phyloP scores from a whole-genome alignment of 2,797 vertebrate species.

The Characodon lateralis region DNA sequence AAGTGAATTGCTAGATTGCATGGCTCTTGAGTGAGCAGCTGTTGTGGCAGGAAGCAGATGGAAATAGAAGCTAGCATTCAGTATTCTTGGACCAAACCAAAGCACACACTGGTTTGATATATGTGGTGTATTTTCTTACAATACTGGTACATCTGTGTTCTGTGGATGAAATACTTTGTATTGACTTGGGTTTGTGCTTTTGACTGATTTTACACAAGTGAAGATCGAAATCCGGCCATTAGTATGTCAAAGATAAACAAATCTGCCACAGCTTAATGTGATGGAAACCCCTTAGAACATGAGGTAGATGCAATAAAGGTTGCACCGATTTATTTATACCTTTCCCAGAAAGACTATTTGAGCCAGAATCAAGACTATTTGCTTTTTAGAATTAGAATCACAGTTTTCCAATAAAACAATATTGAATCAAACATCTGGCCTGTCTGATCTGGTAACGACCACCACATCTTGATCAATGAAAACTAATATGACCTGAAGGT shows the following conservation, averaged over 20 bases:
- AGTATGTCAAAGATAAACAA: background rate
- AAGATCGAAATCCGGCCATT: conserved; percentile 3
- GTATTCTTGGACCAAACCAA: conserved; percentile 28
- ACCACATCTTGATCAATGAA: conserved; percentile 10
- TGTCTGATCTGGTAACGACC: background rate
- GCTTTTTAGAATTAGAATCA: background rate
- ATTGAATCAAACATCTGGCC: background rate
- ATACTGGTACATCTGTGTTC: conserved; percentile 1
- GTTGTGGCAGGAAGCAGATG: conserved; percentile 43
- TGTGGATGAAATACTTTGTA: background rate
- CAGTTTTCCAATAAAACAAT: background rate
- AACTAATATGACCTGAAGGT: conserved; percentile 51
- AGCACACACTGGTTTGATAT: conserved; percentile 18
- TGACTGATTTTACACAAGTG: background rate
- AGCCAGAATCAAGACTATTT: background rate
- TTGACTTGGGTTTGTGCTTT: conserved; percentile 2
- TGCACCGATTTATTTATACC: background rate
- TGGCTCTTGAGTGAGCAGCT: conserved; percentile 60
- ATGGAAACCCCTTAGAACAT: background rate
- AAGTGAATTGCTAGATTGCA: conserved; percentile 68
- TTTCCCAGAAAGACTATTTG: background rate
- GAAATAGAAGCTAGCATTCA: conserved; percentile 54
- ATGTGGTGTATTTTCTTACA: conserved; percentile 9
- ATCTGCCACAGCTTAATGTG: background rate
- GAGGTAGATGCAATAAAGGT: background rate